Evolutionary conservation across 2,888 invertebrate genomes (phyloP).

Genomic region (Netelia melanura): DNA sequence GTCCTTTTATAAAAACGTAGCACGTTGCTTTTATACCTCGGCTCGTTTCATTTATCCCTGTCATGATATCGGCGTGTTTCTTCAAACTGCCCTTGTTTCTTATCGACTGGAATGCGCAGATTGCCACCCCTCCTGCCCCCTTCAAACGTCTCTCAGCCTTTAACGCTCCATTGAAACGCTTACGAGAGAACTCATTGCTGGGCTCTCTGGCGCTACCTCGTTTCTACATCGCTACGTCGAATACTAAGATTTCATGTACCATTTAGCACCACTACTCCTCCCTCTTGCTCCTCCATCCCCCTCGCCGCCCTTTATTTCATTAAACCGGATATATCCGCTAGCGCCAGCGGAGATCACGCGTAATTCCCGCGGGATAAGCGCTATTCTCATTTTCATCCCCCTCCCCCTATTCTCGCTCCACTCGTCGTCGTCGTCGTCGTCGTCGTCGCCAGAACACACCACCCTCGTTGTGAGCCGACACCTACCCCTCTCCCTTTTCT

Average conservation of each 20-base stretch:
- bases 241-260: conserved; percentile 52
- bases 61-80: conserved; percentile 17
- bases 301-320: conserved; percentile 60
- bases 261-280: conserved; percentile 32
- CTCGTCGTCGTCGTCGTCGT: background rate
- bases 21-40: background rate
- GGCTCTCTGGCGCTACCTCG: conserved; percentile 20
- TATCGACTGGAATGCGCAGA: conserved; percentile 50
- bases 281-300: background rate
- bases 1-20: background rate
- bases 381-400: conserved; percentile 41
- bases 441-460: conserved; percentile 6
- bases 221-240: conserved; percentile 50
- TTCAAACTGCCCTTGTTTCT: conserved; percentile 26
- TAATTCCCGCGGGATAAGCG: conserved; percentile 57
- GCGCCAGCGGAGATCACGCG: conserved; percentile 42
- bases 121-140: conserved; percentile 6
- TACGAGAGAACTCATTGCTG: conserved; percentile 15
- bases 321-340: conserved; percentile 55
- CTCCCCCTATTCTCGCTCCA: background rate
- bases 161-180: conserved; percentile 49
- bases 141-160: background rate
- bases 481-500: conserved; percentile 12
- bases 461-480: conserved; percentile 12
- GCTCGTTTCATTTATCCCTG: conserved; percentile 21